Evolutionary conservation across 2,113 vertebrate genomes (phyloP), one percentile per base, ranked within the genome.

Genomic region (Eubucco bourcierii): DNA sequence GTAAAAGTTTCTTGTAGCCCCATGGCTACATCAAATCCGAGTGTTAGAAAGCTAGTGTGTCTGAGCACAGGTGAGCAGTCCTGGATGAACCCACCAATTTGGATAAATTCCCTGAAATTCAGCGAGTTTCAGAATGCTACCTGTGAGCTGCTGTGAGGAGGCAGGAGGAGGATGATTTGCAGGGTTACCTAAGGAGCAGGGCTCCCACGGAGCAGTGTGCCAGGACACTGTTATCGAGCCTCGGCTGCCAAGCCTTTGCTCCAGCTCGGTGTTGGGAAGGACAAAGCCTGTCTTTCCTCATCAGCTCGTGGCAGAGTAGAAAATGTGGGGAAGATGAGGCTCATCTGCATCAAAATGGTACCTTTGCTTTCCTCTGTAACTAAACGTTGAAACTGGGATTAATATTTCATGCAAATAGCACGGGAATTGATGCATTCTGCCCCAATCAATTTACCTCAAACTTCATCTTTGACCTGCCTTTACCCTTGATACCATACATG

Each of bases 351-450:
- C 11, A 10, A 71, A 74, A 55, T 1, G 3, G 53, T 55, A 63
- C 58, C 3, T 58, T 85, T 60, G 9, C 76, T 68, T 84, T 77
- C 58, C 44, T 74, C 87, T 78, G 10, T 59, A 65, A 64, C 61
- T n/a, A 44, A 71, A 73, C 27, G 79, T 80, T 92, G 64, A 83
- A 60, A 27, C 84, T 55, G 44, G 58, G 61, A 85, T 94, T 47
- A 92, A 92, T 95, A 95, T 94, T 96, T 94, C 59, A 96, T 94
- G 84, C 39, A 37, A 90, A 80, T 58, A 61, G 87, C 53, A 11
- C 5, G 1, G 0, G 0, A 74, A 78, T 83, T 34, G 50, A 66
- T 87, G 73, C 65, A 3, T 95, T 91, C 75, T 91, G 87, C 73
- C 87, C 81, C 61, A 20, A 28, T 89, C 84, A 67, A 94, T 93